Conservation (phyloP, 2,113 vertebrate species). For the Bettongia penicillata region DNA sequence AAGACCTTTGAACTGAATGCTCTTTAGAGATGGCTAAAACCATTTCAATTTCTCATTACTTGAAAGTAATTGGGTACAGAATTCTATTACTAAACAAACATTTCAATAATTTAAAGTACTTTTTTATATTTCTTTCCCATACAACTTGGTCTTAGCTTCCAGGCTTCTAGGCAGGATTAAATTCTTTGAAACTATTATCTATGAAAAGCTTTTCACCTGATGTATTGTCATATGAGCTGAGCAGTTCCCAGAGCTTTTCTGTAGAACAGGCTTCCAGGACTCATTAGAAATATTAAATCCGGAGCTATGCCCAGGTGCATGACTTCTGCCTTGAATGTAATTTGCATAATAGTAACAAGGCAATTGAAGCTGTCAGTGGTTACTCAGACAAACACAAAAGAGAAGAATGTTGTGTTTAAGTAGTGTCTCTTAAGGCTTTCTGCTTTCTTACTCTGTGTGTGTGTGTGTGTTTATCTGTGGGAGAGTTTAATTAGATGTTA, state of each 20-base stretch:
- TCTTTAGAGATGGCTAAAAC: not conserved
- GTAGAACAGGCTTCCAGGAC: constrained; percentile 70
- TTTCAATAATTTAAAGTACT: constrained; percentile 54
- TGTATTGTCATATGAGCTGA: constrained; percentile 76
- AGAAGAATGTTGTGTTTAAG: constrained; percentile 69
- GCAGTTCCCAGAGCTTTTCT: constrained; percentile 68
- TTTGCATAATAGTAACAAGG: constrained; percentile 81
- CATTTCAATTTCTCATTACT: constrained; percentile 15
- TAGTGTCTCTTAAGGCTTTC: constrained; percentile 60
- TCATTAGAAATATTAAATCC: constrained; percentile 79
- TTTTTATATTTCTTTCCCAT: constrained; percentile 58
- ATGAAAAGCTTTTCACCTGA: constrained; percentile 75
- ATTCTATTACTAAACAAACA: constrained; percentile 32
- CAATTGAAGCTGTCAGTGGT: constrained; percentile 79
- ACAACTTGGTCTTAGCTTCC: constrained; percentile 51
- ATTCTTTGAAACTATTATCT: constrained; percentile 71
- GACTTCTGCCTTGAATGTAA: constrained; percentile 77
- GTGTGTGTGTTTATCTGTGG: constrained; percentile 19
- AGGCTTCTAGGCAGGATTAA: constrained; percentile 36
- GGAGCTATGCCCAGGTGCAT: constrained; percentile 81
- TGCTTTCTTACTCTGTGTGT: constrained; percentile 47
- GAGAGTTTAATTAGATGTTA: constrained; percentile 57
- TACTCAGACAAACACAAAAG: constrained; percentile 73
- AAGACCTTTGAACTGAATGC: not conserved
- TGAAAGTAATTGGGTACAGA: not conserved